Evolutionary conservation across 2,797 vertebrate genomes (phyloP), one percentile per base, ranked within the genome.

Genomic region (Pantherophis alleghaniensis): DNA sequence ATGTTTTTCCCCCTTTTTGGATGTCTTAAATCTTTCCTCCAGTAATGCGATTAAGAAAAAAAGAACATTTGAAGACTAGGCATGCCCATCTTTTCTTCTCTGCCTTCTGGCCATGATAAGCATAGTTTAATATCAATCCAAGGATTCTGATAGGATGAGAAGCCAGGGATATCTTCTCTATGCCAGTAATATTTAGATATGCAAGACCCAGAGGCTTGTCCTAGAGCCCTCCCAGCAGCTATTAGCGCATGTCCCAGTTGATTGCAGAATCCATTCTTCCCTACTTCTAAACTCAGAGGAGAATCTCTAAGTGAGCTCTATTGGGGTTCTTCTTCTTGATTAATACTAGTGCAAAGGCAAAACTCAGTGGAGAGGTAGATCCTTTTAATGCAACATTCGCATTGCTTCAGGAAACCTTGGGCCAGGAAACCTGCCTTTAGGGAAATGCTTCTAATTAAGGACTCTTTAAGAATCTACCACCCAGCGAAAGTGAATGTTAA

Each of bases 381-480:
- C 60, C 55, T 55, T 32, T 79, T 86, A 74, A 91, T 92, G 56
- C 60, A 94, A 88, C 42, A 93, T 37, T 94, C 37, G 32, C 93
- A 92, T 74, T 94, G 63, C 91, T 47, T 51, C 92, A 89, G 87
- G 66, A 90, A 94, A 91, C 92, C 2, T 92, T 53, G 61, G 91
- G 69, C 16, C 69, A 96, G 92, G 55, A 96, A 90, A 83, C 88
- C 28, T 28, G 90, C 92, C 79, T 53, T 37, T 28, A 32, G 94
- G 93, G 96, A 96, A 42, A 74, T 87, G 89, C 69, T 95, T 66
- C 9, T 92, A 96, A 94, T 91, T 95, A 96, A 94, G 94, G 87
- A 94, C 93, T 94, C 87, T 4, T 0, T 42, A 94, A 91, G 79
- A 94, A 95, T 94, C 96, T 94, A 95, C 91, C 5, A 1, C 53